Percentiles rank a stretch among this genome's conserved stretches.
Evolutionary conservation across 2,888 invertebrate genomes (phyloP).

Genomic region (Teleogryllus oceanicus): DNA sequence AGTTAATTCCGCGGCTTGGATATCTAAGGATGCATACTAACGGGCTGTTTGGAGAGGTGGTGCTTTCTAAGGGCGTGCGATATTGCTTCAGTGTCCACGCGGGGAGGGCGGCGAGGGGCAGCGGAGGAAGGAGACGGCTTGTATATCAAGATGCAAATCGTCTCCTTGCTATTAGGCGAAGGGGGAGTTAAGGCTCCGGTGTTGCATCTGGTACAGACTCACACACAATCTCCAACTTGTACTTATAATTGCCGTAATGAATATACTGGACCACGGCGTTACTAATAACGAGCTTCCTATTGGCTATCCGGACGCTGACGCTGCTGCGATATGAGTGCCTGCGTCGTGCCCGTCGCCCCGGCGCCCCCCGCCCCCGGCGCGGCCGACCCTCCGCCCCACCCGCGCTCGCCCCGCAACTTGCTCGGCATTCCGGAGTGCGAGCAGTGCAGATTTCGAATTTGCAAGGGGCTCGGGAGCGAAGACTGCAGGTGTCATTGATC

Average conservation of each 20-base stretch:
- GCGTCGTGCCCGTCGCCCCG: background rate
- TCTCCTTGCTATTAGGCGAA: conserved; percentile 2
- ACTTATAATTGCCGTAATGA: conserved; percentile 18
- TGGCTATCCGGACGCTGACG: conserved; percentile 2
- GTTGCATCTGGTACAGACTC: background rate
- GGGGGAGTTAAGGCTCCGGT: conserved; percentile 3
- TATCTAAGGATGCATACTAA: conserved; percentile 9
- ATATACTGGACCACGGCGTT: background rate
- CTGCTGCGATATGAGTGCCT: background rate
- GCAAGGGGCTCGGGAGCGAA: too few relatives aligned
- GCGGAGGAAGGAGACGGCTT: background rate
- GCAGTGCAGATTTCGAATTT: too few relatives aligned
- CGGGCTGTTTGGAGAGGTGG: background rate
- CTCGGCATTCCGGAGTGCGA: too few relatives aligned
- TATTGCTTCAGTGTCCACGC: background rate
- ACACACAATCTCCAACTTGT: conserved; percentile 10
- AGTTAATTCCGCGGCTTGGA: conserved; percentile 1
- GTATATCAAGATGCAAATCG: conserved; percentile 18
- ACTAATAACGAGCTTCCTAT: background rate
- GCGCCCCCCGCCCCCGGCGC: background rate
- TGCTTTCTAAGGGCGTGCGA: conserved; percentile 11
- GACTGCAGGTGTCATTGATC: too few relatives aligned
- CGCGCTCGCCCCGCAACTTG: background rate
- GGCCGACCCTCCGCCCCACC: background rate
- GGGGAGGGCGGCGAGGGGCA: background rate